phyloP scores from a whole-genome alignment of 2,797 vertebrate species.

The Gobionotothen gibberifrons region DNA sequence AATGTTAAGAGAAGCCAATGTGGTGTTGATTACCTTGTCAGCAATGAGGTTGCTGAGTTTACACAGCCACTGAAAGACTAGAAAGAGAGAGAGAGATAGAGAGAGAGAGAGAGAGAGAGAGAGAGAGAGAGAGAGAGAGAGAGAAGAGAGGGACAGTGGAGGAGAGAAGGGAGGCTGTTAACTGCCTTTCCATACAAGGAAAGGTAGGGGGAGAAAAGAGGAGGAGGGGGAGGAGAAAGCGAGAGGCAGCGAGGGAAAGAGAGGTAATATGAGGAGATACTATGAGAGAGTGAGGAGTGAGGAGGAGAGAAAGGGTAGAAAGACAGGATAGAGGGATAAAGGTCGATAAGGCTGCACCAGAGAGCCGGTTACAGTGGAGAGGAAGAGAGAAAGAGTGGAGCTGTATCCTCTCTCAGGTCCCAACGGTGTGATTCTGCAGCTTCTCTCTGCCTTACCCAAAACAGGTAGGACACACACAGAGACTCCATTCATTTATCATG shows the following conservation, averaged over 20 bases:
- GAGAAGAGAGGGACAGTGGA: constrained; percentile 47
- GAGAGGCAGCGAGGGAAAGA: constrained; percentile 35
- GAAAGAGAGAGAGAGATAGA: constrained; percentile 24
- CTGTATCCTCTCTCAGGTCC: constrained; percentile 48
- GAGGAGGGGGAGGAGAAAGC: constrained; percentile 69
- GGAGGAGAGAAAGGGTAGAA: constrained; percentile 74
- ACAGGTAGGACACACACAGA: constrained; percentile 76
- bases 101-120: constrained; percentile 39
- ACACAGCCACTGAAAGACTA: constrained; percentile 47
- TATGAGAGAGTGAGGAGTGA: constrained; percentile 52
- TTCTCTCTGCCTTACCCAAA: constrained; percentile 62
- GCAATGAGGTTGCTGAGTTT: constrained; percentile 69
- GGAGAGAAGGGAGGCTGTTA: constrained; percentile 64
- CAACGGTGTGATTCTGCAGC: constrained; percentile 40
- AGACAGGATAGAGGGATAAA: constrained; percentile 61
- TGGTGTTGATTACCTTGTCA: constrained; percentile 75
- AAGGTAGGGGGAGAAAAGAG: constrained; percentile 71
- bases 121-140: constrained; percentile 34
- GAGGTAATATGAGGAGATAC: constrained; percentile 59
- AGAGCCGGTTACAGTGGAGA: constrained; percentile 32
- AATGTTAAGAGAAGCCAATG: constrained; percentile 50
- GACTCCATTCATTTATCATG: constrained; percentile 44
- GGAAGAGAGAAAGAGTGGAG: constrained; percentile 40
- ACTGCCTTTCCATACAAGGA: constrained; percentile 84
- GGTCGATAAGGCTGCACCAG: constrained; percentile 67